Conservation (phyloP, 2,113 vertebrate species). For the Ammodytes dubius region DNA sequence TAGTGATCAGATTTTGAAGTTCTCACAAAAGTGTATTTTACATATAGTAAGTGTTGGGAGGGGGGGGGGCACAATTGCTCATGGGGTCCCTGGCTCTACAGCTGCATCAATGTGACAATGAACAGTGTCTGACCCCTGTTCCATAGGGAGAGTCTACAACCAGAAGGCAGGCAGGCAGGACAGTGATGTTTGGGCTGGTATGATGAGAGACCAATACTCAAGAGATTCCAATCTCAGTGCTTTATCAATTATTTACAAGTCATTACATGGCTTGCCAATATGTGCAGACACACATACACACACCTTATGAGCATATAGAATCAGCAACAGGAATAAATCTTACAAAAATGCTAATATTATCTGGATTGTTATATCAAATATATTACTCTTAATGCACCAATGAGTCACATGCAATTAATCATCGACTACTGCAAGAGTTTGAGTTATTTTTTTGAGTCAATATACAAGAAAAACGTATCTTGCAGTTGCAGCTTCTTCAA, state of each 20-base stretch:
- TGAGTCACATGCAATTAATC: too few species aligned
- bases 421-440: too few species aligned
- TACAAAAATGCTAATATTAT: background rate
- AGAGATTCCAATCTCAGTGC: constrained; percentile 49
- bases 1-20: too few species aligned
- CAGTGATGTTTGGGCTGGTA: constrained; percentile 58
- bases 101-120: constrained; percentile 1
- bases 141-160: constrained; percentile 16
- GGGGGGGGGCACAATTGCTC: too few species aligned
- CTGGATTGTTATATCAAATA: background rate
- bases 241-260: constrained; percentile 79
- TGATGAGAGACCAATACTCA: constrained; percentile 57
- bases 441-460: too few species aligned
- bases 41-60: too few species aligned
- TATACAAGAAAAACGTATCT: background rate
- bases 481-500: background rate
- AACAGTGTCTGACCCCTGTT: constrained; percentile 27
- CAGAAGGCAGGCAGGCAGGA: constrained; percentile 44
- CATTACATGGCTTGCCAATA: constrained; percentile 33
- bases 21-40: too few species aligned
- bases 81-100: background rate
- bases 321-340: background rate
- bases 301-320: background rate
- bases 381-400: too few species aligned
- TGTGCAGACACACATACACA: constrained; percentile 3